Evolutionary conservation across 2,888 invertebrate species (phyloP), one percentile per base, ranked within the genome.

Genomic region (Drosophila melanosoma): DNA sequence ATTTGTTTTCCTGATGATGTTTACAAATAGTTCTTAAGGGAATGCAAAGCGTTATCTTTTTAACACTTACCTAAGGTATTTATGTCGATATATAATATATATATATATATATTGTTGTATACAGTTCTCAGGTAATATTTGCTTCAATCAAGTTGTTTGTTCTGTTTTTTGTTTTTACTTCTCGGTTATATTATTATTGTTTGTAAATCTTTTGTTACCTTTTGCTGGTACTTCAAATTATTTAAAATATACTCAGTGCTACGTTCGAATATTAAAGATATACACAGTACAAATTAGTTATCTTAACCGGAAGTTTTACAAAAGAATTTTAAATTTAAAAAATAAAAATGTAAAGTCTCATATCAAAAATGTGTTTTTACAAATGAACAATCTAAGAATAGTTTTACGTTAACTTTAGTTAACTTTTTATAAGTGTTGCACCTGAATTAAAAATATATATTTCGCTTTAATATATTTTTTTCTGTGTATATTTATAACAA

Each of bases 111-210:
- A 40, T 49, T 40, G 52, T 38, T 36, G 36, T 51, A 10, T 65
- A 11, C 20, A 17, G 8, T 49, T 52, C 38, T 40, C 48, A 12
- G 15, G 42, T 33, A 36, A 38, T 80, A 63, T 69, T 66, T 81
- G 60, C 60, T 64, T 77, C 66, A 77, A 76, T 81, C 77, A 77
- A 81, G 57, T 67, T 67, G 63, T 77, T 81, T 77, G 77, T 76
- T 76, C 61, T 61, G 59, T 53, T 52, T 58, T 35, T 45, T 45
- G 12, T n/a, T 40, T 20, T 49, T n/a, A 33, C 58, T 69, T 58
- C 26, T 26, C 58, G n/a, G 36, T 17, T 52, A 38, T 36, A 36
- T 23, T 40, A 40, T 69, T 15, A 29, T 49, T 48, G 54, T 42
- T 61, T 36, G 45, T 52, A 33, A 53, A 61, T 65, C 59, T 65